Percentiles rank a stretch among this genome's conserved stretches.
phyloP scores from a whole-genome alignment of 37 sponge, comb jelly and placozoan genomes.

The Agelas oroides region DNA sequence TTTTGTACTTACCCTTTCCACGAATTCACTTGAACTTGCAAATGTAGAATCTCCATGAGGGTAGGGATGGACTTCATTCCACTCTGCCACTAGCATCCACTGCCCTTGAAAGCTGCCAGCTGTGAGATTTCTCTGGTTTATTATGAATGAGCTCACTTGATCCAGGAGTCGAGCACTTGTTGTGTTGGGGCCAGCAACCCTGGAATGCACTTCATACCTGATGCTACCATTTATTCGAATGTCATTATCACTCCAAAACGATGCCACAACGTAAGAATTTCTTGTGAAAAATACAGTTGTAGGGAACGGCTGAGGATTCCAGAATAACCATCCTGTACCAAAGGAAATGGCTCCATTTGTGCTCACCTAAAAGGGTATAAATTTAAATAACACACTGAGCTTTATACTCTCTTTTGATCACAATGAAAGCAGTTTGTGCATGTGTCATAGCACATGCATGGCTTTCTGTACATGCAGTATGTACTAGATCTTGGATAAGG shows the following conservation, averaged over 20 bases:
- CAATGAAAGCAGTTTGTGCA: too few species aligned
- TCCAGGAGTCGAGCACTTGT: neutral
- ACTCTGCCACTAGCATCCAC: constrained; percentile 68
- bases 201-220: constrained; percentile 44
- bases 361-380: constrained; percentile 37
- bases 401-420: too few species aligned
- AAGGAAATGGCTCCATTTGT: constrained; percentile 68
- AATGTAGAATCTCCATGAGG: neutral
- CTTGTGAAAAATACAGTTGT: neutral
- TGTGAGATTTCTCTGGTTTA: neutral
- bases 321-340: neutral
- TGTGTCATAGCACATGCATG: too few species aligned
- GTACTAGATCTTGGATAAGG: too few species aligned
- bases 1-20: neutral
- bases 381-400: neutral
- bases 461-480: too few species aligned
- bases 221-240: constrained; percentile 36
- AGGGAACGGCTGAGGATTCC: constrained; percentile 31
- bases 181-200: neutral
- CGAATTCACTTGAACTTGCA: too few species aligned
- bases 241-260: constrained; percentile 80
- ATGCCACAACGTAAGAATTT: constrained; percentile 56
- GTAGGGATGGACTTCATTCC: constrained; percentile 55
- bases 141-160: constrained; percentile 32
- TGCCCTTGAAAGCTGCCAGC: constrained; percentile 37